Percentiles rank a stretch among this genome's conserved stretches.
phyloP scores from a whole-genome alignment of 2,888 invertebrate genomes.

The Nephrocerus scutellatus region DNA sequence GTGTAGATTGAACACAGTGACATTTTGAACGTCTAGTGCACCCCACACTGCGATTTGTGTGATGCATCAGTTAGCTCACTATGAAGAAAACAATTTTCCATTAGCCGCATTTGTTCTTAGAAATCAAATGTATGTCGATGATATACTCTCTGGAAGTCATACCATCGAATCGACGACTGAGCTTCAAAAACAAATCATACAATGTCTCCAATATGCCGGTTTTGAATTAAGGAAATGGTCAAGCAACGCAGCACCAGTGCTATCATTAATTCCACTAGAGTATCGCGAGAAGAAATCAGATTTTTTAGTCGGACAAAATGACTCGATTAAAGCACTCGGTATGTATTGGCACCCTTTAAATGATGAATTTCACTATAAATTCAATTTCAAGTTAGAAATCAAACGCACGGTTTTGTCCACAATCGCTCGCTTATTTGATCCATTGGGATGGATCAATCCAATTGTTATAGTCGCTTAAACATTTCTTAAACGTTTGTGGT shows the following conservation, averaged over 20 bases:
- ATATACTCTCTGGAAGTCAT: slow-evolving; percentile 1
- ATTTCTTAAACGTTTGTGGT: too few species aligned
- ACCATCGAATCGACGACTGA: background rate
- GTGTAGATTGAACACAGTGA: slow-evolving; percentile 1
- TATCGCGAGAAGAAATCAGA: background rate
- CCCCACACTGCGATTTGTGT: slow-evolving; percentile 3
- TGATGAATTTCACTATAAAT: background rate
- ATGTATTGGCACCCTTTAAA: background rate
- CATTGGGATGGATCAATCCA: too few species aligned
- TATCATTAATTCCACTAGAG: background rate
- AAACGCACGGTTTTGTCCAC: too few species aligned
- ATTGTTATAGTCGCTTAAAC: too few species aligned
- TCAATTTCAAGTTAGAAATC: background rate
- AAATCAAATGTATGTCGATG: slow-evolving; percentile 15
- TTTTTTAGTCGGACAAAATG: background rate
- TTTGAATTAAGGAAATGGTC: background rate
- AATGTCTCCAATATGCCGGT: background rate
- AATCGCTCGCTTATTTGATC: too few species aligned
- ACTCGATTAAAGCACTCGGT: background rate
- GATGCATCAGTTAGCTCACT: slow-evolving; percentile 8
- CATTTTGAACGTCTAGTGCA: slow-evolving; percentile 1
- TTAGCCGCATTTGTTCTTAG: slow-evolving; percentile 1
- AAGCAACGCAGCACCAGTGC: background rate
- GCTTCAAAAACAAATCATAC: background rate
- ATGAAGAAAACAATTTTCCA: slow-evolving; percentile 5